phyloP scores from a whole-genome alignment of 23 tunicate genomes.

The Clavelina lepadiformis region DNA sequence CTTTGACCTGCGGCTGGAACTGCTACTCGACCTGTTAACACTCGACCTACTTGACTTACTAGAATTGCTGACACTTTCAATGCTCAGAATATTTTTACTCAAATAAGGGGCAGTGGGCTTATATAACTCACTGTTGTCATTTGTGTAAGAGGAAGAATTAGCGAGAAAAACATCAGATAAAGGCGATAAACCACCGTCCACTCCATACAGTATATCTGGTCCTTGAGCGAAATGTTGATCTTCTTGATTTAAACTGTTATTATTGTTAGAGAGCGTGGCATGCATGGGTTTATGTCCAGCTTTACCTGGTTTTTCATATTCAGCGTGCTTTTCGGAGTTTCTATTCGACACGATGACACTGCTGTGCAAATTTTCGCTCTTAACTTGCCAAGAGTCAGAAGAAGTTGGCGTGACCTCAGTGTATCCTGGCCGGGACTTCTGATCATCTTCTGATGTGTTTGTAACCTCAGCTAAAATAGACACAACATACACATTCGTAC shows the following conservation, averaged over 20 bases:
- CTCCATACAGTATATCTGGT: constrained; percentile 5
- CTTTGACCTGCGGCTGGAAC: background rate
- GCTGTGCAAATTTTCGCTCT: constrained; percentile 74
- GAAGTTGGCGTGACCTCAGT: background rate
- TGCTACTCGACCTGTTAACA: background rate
- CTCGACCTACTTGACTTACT: background rate
- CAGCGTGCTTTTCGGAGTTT: background rate
- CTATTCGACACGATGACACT: constrained; percentile 15
- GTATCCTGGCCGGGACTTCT: no score
- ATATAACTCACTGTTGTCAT: constrained; percentile 40
- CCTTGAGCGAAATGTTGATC: background rate
- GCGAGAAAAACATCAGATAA: background rate
- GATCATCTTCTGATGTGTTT: no score
- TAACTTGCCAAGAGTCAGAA: constrained; percentile 47
- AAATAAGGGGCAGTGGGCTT: constrained; percentile 1
- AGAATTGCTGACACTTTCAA: background rate
- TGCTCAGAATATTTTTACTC: background rate
- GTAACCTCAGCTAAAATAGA: no score
- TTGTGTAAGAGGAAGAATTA: constrained; percentile 8
- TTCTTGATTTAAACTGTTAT: background rate
- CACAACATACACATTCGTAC: no score
- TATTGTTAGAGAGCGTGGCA: background rate
- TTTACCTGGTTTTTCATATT: constrained; percentile 35
- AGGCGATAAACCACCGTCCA: background rate
- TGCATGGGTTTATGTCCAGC: background rate